Evolutionary conservation across 35 echinoderm and acorn worm genomes (phyloP).

Genomic region (Acanthaster planci): DNA sequence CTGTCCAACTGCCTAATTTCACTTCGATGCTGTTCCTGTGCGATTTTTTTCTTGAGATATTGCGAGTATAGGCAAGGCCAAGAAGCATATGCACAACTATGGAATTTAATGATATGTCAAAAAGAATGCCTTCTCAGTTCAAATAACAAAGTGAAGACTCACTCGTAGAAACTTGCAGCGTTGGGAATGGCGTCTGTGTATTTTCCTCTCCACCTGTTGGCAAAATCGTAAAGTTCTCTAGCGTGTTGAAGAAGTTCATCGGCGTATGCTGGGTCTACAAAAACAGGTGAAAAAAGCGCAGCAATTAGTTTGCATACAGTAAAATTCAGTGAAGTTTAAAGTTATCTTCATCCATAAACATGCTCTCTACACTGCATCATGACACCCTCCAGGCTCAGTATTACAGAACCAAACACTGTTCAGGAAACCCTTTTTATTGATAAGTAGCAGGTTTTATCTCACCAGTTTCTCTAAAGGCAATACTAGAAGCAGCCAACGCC

Average conservation of each 20-base stretch:
- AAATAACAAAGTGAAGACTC: neutral
- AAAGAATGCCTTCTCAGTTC: too few relatives aligned
- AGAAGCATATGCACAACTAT: too few relatives aligned
- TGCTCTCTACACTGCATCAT: neutral
- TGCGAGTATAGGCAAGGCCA: too few relatives aligned
- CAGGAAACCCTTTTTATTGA: neutral
- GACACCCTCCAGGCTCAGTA: neutral
- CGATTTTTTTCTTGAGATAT: too few relatives aligned
- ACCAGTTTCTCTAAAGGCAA: constrained; percentile 43
- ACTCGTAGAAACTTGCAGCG: constrained; percentile 66
- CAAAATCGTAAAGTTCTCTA: constrained; percentile 57
- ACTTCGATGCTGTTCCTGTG: too few relatives aligned
- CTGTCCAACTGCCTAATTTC: neutral
- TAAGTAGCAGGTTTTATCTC: neutral
- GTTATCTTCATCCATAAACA: too few relatives aligned
- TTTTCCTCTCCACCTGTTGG: constrained; percentile 49
- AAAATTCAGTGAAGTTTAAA: too few relatives aligned
- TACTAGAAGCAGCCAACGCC: constrained; percentile 50
- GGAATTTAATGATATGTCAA: too few relatives aligned
- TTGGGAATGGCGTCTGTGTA: constrained; percentile 61
- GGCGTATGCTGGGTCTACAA: constrained; percentile 60
- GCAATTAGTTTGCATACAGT: too few relatives aligned
- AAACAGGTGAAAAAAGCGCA: too few relatives aligned
- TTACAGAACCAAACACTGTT: neutral
- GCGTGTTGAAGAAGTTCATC: constrained; percentile 36